Base-by-base conservation (phyloP, 2,113 vertebrate genomes). In the Toxostoma redivivum region DNA sequence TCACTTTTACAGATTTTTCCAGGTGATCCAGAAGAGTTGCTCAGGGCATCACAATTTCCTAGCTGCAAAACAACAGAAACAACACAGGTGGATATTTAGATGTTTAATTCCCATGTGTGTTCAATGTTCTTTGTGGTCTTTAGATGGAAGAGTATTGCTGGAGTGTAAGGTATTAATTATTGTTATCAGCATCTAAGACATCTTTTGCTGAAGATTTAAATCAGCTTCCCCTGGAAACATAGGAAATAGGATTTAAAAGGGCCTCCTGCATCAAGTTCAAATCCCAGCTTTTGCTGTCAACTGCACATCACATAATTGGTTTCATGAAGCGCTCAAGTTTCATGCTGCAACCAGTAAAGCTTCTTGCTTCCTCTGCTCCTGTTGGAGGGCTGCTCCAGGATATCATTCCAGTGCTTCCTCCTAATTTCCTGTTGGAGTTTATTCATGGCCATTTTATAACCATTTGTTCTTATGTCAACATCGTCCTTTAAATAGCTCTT, bases 201-300 rank as follows among this genome's bases (percentile, higher is more conserved):
- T 93, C 77, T 88, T 37, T 90, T 91, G 77, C 40, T 2, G 6
- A 81, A 95, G 82, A 94, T 94, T 94, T 88, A 81, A 81, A 93
- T 88, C 82, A 90, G 33, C 65, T 88, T 88, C 56, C 72, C 62
- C 37, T 92, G 77, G 48, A 89, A 97, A 87, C 5, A 6, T 84
- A 91, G 81, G 83, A 95, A 96, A 84, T 92, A 87, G 48, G 83
- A 91, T 92, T 96, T 92, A 87, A 79, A 96, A 94, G 61, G 70
- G 47, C n/a, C 81, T 91, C 81, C 61, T 76, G 73, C 78, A 79
- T 61, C 47, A 91, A 87, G 53, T 91, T 89, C 73, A 91, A 64
- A 79, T 33, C 40, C 35, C 37, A 91, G 70, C 15, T 92, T 94
- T 79, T 95, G 44, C 93, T 95, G 94, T 94, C 84, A 97, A n/a